These are phyloP conservation scores for Sarcoramphus papa DNA, from an alignment of 2,797 vertebrate species.

Conservation along the genomic window DNA sequence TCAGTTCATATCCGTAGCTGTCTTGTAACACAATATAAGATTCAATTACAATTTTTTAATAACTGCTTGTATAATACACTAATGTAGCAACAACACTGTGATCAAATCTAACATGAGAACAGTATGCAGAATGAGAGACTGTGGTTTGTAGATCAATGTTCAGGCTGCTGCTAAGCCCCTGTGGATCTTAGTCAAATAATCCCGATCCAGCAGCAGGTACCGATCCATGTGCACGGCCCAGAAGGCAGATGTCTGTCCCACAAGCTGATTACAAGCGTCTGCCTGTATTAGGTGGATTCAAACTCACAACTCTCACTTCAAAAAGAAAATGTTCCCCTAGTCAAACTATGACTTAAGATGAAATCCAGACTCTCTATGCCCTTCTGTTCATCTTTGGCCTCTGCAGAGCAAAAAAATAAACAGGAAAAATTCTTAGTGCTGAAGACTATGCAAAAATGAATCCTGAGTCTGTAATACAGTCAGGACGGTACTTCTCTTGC, in stretches of 20 bases:
- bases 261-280: neutral
- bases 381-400: neutral
- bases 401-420: neutral
- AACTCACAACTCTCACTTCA: neutral
- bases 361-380: neutral
- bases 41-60: neutral
- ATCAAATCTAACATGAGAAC: neutral
- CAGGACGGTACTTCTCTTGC: neutral
- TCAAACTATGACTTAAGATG: neutral
- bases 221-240: fast-evolving
- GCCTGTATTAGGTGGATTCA: neutral
- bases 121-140: neutral
- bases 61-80: neutral
- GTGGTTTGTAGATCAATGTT: neutral
- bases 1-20: neutral
- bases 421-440: neutral
- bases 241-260: neutral
- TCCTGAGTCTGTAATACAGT: neutral
- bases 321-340: neutral
- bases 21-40: neutral
- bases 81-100: neutral
- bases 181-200: neutral
- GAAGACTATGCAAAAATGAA: neutral
- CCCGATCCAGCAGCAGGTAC: neutral
- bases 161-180: neutral